phyloP scores from a whole-genome alignment of 2,888 invertebrate species.

The Phortica okadai region DNA sequence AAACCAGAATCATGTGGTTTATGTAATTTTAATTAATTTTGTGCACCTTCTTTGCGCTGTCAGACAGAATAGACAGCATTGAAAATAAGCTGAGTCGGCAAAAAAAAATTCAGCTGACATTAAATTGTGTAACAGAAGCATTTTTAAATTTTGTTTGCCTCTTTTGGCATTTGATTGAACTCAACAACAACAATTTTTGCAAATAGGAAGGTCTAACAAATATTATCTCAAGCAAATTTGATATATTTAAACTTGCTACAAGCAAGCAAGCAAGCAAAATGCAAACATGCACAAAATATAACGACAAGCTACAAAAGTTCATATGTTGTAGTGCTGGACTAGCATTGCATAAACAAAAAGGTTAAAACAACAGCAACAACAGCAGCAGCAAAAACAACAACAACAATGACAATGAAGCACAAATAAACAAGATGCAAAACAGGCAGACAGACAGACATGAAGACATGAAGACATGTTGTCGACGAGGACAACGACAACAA shows the following conservation, averaged over 20 bases:
- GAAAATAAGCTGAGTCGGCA: no score
- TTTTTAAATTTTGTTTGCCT: not conserved
- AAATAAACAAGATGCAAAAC: slow-evolving; percentile 35
- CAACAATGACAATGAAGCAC: slow-evolving; percentile 13
- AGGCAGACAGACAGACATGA: not conserved
- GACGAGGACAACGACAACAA: not conserved
- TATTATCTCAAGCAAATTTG: slow-evolving; percentile 66
- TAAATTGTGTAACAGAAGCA: no score
- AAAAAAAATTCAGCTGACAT: no score
- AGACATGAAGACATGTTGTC: slow-evolving; percentile 3
- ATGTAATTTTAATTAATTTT: slow-evolving; percentile 19
- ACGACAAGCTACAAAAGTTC: not conserved
- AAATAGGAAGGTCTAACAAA: slow-evolving; percentile 52
- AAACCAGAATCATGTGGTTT: not conserved
- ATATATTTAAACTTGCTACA: slow-evolving; percentile 46
- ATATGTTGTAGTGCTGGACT: not conserved
- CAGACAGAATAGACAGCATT: no score
- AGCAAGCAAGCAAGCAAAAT: slow-evolving; percentile 12
- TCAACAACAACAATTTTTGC: not conserved
- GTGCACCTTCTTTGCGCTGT: not conserved
- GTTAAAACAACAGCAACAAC: slow-evolving; percentile 2
- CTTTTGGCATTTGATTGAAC: not conserved
- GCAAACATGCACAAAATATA: slow-evolving; percentile 22
- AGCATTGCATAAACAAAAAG: slow-evolving; percentile 25
- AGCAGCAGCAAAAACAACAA: slow-evolving; percentile 10